These are phyloP conservation scores for Ditylenchus dipsaci DNA, from an alignment of 1,140 invertebrate genomes.

Conservation along the genomic window DNA sequence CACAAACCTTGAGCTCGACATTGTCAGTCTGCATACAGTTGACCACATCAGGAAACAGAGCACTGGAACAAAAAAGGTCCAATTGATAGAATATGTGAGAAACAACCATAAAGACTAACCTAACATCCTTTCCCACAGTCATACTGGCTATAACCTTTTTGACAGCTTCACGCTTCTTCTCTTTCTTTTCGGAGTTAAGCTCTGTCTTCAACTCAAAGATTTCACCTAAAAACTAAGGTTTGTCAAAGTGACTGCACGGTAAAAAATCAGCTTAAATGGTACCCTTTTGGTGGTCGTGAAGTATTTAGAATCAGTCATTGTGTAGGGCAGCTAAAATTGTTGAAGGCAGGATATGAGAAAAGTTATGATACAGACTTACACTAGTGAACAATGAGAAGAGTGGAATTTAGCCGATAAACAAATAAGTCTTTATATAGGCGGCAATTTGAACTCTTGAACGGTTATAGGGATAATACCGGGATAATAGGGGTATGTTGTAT, in stretches of 20 bases:
- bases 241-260: background rate
- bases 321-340: too few relatives aligned
- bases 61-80: constrained; percentile 60
- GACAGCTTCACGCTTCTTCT: constrained; percentile 98
- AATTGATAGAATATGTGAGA: background rate
- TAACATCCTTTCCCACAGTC: constrained; percentile 85
- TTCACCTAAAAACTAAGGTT: constrained; percentile 67
- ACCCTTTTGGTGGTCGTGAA: constrained; percentile 99
- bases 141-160: constrained; percentile 99
- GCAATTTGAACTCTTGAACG: too few relatives aligned
- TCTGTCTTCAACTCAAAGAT: constrained; percentile 98
- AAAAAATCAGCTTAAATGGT: constrained; percentile 25
- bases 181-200: constrained; percentile 98
- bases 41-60: constrained; percentile 95
- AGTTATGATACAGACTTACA: too few relatives aligned
- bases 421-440: too few relatives aligned
- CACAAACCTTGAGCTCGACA: constrained; percentile 78
- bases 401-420: too few relatives aligned
- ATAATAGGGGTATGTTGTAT: too few relatives aligned
- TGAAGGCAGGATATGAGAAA: too few relatives aligned
- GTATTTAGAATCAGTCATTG: constrained; percentile 98
- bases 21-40: constrained; percentile 99
- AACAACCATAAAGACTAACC: constrained; percentile 54
- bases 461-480: too few relatives aligned
- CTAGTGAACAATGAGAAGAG: too few relatives aligned